Percentiles rank a stretch among this genome's conserved stretches.
Conservation (phyloP, 2,113 vertebrate species). For the Casuarius casuarius region DNA sequence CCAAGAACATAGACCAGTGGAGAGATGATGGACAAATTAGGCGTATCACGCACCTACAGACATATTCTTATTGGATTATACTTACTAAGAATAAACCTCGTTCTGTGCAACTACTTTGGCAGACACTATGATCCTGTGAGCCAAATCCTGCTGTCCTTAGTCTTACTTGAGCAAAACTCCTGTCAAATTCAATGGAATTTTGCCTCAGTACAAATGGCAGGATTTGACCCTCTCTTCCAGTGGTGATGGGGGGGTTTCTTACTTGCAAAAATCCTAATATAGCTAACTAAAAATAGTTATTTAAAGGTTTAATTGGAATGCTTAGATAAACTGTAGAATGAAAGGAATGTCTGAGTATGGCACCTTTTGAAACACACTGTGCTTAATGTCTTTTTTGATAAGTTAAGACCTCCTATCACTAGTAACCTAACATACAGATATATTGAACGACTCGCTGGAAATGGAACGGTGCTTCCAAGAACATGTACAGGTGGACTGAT, state of each 20-base stretch:
- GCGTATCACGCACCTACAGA: conserved; percentile 69
- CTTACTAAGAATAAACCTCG: conserved; percentile 74
- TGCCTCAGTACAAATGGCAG: conserved; percentile 19
- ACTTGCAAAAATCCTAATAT: conserved; percentile 1
- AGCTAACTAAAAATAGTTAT: neutral
- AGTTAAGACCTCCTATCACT: neutral
- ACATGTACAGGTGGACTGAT: neutral
- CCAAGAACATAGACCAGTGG: neutral
- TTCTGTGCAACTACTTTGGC: conserved; percentile 72
- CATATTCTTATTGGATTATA: conserved; percentile 77
- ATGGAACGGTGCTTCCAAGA: neutral
- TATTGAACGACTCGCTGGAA: neutral
- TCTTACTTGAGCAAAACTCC: conserved; percentile 69
- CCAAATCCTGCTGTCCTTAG: conserved; percentile 74
- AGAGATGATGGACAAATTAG: conserved; percentile 64
- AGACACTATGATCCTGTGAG: conserved; percentile 69
- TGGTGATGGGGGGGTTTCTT: neutral
- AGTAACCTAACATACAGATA: neutral
- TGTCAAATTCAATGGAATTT: conserved; percentile 66
- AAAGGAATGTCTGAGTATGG: neutral
- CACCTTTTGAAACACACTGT: neutral
- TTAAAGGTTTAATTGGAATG: neutral
- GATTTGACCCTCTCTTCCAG: conserved; percentile 54
- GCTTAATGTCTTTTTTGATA: neutral
- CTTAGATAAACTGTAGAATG: neutral